phyloP scores from a whole-genome alignment of 2,888 invertebrate genomes.

The Drosophila tanythrix region DNA sequence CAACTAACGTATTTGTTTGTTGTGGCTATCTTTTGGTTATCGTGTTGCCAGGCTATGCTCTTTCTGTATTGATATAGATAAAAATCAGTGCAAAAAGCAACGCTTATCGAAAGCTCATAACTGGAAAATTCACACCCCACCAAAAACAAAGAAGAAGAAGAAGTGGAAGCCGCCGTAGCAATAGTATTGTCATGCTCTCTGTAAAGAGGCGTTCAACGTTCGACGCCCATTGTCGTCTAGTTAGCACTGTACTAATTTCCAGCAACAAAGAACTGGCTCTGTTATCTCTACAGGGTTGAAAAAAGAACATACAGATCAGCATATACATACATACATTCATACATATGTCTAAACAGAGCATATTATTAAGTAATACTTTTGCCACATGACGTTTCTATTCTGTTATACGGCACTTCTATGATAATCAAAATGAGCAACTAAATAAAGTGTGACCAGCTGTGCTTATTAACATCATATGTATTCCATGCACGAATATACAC shows the following conservation, averaged over 20 bases:
- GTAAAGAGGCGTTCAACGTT: conserved; percentile 3
- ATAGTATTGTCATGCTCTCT: not conserved
- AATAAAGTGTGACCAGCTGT: conserved; percentile 23
- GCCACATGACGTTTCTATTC: conserved; percentile 42
- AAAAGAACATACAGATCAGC: not conserved
- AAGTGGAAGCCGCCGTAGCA: not conserved
- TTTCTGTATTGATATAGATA: conserved; percentile 45
- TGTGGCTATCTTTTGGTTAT: conserved; percentile 39
- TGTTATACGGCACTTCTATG: not conserved
- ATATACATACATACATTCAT: not conserved
- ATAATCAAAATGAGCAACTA: conserved; percentile 9
- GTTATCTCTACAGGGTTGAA: conserved; percentile 41
- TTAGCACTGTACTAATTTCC: conserved; percentile 65
- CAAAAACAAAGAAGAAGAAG: not conserved
- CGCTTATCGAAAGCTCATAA: conserved; percentile 11
- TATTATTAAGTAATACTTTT: conserved; percentile 33
- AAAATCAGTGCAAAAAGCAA: conserved; percentile 55
- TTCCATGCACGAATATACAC: conserved; percentile 13
- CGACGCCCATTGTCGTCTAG: conserved; percentile 14
- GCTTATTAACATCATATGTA: conserved; percentile 13
- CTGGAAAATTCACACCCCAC: conserved; percentile 9
- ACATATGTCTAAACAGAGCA: conserved; percentile 33
- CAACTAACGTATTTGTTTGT: conserved; percentile 39
- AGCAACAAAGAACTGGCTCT: conserved; percentile 37
- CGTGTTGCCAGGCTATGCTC: conserved; percentile 59